These are phyloP conservation scores for Enteromius unitaeniatus DNA, from an alignment of 2,797 vertebrate genomes.

Conservation along the genomic window DNA sequence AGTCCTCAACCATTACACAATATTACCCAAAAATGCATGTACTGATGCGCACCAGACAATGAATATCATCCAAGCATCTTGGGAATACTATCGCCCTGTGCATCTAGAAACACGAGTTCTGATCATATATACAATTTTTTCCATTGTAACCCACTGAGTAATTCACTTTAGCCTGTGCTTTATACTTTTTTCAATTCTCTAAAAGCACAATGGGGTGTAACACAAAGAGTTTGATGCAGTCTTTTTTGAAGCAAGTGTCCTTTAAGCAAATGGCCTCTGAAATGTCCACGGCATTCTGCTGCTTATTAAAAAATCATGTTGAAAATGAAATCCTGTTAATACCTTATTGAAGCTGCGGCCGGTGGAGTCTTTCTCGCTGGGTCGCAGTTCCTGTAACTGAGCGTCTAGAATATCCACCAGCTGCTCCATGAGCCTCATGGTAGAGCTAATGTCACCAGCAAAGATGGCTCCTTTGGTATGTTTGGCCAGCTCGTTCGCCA, in stretches of 20 bases:
- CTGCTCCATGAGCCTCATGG: slow-evolving; percentile 88
- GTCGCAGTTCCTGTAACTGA: slow-evolving; percentile 86
- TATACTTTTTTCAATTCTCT: neutral
- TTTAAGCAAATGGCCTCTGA: slow-evolving; percentile 33
- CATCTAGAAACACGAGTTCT: neutral
- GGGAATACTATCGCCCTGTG: neutral
- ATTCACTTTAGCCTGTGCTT: neutral
- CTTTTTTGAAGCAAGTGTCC: slow-evolving; percentile 10
- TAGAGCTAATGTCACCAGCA: slow-evolving; percentile 87
- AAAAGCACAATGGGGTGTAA: slow-evolving; percentile 6
- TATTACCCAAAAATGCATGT: neutral
- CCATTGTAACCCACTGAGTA: neutral
- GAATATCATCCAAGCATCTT: neutral
- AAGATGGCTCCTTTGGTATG: slow-evolving; percentile 89
- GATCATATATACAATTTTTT: neutral
- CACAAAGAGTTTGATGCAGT: slow-evolving; percentile 14
- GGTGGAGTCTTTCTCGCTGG: slow-evolving; percentile 87
- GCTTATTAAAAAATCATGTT: slow-evolving; percentile 20
- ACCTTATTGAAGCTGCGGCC: slow-evolving; percentile 91
- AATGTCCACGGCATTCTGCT: neutral
- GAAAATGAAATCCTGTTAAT: slow-evolving; percentile 48
- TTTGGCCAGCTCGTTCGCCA: slow-evolving; percentile 89
- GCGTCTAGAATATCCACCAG: slow-evolving; percentile 89
- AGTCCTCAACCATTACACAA: neutral
- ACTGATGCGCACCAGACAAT: neutral